These are phyloP conservation scores for Eulemur albifrons DNA, from an alignment of 2,797 vertebrate genomes.

Conservation along the genomic window DNA sequence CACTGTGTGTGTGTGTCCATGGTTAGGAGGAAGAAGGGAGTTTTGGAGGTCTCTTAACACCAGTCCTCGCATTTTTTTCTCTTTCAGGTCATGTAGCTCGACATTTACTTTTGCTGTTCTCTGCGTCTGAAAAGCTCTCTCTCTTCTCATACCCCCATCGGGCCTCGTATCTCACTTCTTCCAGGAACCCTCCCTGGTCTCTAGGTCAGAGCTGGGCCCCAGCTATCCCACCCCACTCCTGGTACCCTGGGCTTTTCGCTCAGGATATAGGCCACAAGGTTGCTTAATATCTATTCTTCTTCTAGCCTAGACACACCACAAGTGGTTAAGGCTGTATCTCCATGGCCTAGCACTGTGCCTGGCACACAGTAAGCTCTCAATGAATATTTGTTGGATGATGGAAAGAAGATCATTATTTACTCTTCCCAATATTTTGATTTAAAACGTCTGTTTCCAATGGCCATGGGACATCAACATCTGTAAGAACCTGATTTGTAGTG, in stretches of 20 bases:
- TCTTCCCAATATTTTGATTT: background rate
- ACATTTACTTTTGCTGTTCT: background rate
- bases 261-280: accelerated
- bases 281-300: background rate
- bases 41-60: background rate
- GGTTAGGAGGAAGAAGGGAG: background rate
- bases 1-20: background rate
- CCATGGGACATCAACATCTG: background rate
- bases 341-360: background rate
- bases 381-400: background rate
- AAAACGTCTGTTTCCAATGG: background rate
- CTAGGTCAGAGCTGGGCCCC: background rate
- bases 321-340: background rate
- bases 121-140: background rate
- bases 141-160: background rate
- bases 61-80: background rate
- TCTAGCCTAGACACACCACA: background rate
- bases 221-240: too few relatives aligned
- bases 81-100: background rate
- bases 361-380: background rate
- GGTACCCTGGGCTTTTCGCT: background rate
- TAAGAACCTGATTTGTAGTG: background rate
- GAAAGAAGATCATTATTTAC: background rate
- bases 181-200: background rate
- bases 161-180: background rate